A percentile compares a stretch with the other conserved stretches of the same genome.
Conservation (phyloP, 2,888 invertebrate genomes). For the Dasypogon diadema region DNA sequence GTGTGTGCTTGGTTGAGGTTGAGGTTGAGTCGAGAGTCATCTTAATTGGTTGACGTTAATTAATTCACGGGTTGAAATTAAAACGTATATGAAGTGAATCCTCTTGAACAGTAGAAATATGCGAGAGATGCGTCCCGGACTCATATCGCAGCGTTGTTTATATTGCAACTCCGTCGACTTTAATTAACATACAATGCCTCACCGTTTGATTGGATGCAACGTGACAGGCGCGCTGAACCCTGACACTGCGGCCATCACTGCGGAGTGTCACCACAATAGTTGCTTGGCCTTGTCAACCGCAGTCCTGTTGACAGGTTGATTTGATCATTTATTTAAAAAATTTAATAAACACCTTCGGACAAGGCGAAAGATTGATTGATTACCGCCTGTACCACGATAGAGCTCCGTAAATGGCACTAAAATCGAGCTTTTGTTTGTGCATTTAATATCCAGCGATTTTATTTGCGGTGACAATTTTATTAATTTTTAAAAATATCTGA, state of each 20-base stretch:
- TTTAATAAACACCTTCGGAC: conserved; percentile 36
- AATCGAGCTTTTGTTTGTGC: too few species aligned
- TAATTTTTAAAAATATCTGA: too few species aligned
- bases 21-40: too few species aligned
- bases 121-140: conserved; percentile 7
- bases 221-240: conserved; percentile 42
- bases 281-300: conserved; percentile 20
- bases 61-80: conserved; percentile 47
- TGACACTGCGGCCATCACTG: conserved; percentile 36
- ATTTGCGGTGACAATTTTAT: too few species aligned
- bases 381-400: background rate
- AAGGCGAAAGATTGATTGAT: conserved; percentile 3
- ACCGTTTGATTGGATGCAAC: conserved; percentile 25
- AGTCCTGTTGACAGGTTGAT: conserved; percentile 43
- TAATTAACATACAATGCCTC: conserved; percentile 48
- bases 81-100: conserved; percentile 23
- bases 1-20: background rate
- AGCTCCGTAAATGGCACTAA: background rate
- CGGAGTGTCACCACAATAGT: conserved; percentile 36
- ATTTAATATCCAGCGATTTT: too few species aligned
- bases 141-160: background rate
- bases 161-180: background rate
- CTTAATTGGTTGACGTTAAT: conserved; percentile 51
- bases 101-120: background rate
- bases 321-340: conserved; percentile 36